Base-by-base conservation (phyloP, 1,140 invertebrate species). In the Berghia stephanieae region DNA sequence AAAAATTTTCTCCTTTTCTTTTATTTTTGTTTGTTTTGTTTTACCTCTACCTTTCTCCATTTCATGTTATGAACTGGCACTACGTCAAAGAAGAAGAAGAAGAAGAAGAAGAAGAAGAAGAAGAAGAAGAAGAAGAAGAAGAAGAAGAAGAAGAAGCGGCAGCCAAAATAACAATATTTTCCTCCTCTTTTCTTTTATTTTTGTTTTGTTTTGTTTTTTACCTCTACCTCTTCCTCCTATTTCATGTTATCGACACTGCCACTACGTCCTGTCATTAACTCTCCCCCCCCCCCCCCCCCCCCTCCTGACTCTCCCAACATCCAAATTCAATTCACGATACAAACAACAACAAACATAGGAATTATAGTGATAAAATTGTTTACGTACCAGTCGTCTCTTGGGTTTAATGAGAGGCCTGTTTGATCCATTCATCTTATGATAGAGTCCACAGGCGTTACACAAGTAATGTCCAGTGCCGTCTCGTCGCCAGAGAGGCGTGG, bases 361-460 rank as follows among this genome's bases (percentile, higher is more conserved):
- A n/a, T n/a, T n/a, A n/a, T n/a, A n/a, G n/a, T 40, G 13, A 75
- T 13, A 67, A n/a, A 67, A 44, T 43, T 34, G 52, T 8, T 24
- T 34, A 83, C 87, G 86, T 78, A 89, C 88, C 93, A 98, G 93
- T 93, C 96, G 93, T 93, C 96, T 93, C 91, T 98, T 97, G 83
- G 96, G 96, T 92, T 98, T 98, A 92, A 97, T 97, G 81, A 98
- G 93, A n/a, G 96, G 96, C 90, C 96, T 91, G 91, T 98, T 98
- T 89, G 96, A 94, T 82, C 96, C 96, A 90, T 98, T 99, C 96
- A 98, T 98, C 92, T 98, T 98, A 92, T 98, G 97, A 91, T 98
- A 98, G 52, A 98, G 93, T 83, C 97, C 97, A 60, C 96, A 96
- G 16, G 88, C 88, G 77, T 89, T 88, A 78, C 88, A 89, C 63